phyloP scores from a whole-genome alignment of 2,113 vertebrate genomes.

The Pelmatolapia mariae region DNA sequence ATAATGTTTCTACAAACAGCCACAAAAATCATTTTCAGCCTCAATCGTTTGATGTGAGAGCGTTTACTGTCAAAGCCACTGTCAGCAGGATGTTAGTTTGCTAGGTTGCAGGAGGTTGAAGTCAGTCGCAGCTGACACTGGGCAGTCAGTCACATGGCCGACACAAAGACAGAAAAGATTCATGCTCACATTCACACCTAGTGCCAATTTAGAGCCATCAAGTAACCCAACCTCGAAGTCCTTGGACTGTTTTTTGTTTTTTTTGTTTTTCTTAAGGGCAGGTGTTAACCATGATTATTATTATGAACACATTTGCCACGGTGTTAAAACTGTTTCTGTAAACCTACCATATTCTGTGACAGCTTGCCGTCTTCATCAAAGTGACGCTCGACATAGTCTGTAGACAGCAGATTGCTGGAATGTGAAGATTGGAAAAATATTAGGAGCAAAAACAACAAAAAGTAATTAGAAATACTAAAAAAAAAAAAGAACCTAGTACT shows the following conservation, averaged over 20 bases:
- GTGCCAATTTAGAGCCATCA: not conserved
- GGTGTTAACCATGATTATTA: not conserved
- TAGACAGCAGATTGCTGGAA: slow-evolving; percentile 84
- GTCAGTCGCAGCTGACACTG: not conserved
- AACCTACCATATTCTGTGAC: slow-evolving; percentile 76
- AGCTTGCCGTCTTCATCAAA: slow-evolving; percentile 69
- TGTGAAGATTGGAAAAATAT: not conserved
- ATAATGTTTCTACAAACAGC: not conserved
- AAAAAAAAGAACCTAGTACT: not conserved
- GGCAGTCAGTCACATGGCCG: not conserved
- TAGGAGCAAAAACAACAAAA: not conserved
- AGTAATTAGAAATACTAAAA: not conserved
- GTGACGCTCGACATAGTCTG: slow-evolving; percentile 84
- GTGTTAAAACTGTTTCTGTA: not conserved
- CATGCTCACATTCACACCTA: not conserved
- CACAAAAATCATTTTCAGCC: not conserved
- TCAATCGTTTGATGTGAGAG: not conserved
- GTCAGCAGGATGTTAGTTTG: not conserved
- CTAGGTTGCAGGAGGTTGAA: not conserved
- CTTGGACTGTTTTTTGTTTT: not conserved
- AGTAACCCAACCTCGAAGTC: not conserved
- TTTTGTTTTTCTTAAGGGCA: not conserved
- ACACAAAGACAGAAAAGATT: not conserved
- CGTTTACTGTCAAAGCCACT: not conserved
- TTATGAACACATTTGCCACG: not conserved